Percentiles rank a stretch among this genome's conserved stretches.
phyloP scores from a whole-genome alignment of 2,888 invertebrate species.

The Coenonympha arcania region DNA sequence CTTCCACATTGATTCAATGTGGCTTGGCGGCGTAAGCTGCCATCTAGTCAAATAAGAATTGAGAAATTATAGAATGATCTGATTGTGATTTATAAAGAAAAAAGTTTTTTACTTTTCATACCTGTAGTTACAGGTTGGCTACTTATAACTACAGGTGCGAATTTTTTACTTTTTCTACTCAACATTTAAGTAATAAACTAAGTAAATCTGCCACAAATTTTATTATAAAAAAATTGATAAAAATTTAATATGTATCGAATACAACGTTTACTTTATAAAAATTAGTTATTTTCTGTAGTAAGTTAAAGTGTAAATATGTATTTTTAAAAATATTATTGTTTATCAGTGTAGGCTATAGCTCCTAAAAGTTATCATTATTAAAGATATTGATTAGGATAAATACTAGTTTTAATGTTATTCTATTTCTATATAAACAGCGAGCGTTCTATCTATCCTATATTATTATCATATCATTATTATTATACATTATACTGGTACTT shows the following conservation, averaged over 20 bases:
- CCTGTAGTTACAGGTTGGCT: too few relatives aligned
- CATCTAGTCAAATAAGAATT: conserved; percentile 21
- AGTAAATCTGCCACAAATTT: too few relatives aligned
- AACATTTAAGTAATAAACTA: too few relatives aligned
- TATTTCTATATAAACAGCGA: too few relatives aligned
- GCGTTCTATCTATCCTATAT: background rate
- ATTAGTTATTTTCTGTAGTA: background rate
- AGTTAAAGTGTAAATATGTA: background rate
- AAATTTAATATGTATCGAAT: too few relatives aligned
- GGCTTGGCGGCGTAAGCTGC: too few relatives aligned
- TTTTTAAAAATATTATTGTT: background rate
- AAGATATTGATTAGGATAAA: background rate
- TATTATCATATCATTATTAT: background rate
- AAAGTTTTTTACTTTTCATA: too few relatives aligned
- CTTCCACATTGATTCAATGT: too few relatives aligned
- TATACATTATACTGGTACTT: background rate
- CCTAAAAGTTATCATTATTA: conserved; percentile 8
- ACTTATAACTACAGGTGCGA: too few relatives aligned
- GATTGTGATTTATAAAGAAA: too few relatives aligned
- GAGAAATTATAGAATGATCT: conserved; percentile 9
- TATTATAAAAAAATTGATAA: too few relatives aligned
- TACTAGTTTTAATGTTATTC: background rate
- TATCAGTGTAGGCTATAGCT: conserved; percentile 13
- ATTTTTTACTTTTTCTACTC: too few relatives aligned
- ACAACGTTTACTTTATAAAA: background rate